Evolutionary conservation across 2,888 invertebrate genomes (phyloP), one percentile per base, ranked within the genome.

Genomic region (Dendrolimus pini): DNA sequence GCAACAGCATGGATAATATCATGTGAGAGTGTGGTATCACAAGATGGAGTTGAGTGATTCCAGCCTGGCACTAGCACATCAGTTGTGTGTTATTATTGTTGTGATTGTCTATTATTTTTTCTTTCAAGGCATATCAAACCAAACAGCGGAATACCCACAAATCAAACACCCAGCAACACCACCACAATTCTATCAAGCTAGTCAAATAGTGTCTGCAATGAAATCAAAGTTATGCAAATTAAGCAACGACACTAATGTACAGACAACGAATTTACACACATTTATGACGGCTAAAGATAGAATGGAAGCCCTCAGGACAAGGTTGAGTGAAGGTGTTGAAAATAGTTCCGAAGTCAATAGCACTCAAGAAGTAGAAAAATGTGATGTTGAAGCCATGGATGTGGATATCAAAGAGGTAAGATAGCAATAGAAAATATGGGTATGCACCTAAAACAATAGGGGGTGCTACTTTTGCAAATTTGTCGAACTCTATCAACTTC

Each of bases 161-260:
- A 82, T 82, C 66, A 89, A 88, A 63, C 89, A 89, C 65, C 89
- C 89, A 0, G 76, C 82, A 0, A 90, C 89, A 0, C 90, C 90
- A 0, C 90, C 90, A 9, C 90, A 90, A 69, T 90, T 89, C 66
- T 87, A 84, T 0, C 85, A 89, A 71, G 90, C 90, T 1, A 89
- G 79, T 60, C 86, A 89, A 67, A 71, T 90, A 41, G 77, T 90
- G 41, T 86, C 87, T 0, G 88, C 89, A 1, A 89, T 90, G 2
- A 90, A 90, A 67, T 88, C 89, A 0, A 89, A 85, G 59, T 63
- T 90, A 1, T 82, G 82, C 56, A 86, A 82, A 69, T 72, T 70
- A 12, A 59, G 67, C 47, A 80, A 77, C 52, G 82, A 83, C n/a
- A 10, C 61, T 18, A 7, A 53, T 70, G 14, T 57, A 55, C 30